Conservation (phyloP, 2,888 invertebrate genomes). For the Coecobrya sp. region DNA sequence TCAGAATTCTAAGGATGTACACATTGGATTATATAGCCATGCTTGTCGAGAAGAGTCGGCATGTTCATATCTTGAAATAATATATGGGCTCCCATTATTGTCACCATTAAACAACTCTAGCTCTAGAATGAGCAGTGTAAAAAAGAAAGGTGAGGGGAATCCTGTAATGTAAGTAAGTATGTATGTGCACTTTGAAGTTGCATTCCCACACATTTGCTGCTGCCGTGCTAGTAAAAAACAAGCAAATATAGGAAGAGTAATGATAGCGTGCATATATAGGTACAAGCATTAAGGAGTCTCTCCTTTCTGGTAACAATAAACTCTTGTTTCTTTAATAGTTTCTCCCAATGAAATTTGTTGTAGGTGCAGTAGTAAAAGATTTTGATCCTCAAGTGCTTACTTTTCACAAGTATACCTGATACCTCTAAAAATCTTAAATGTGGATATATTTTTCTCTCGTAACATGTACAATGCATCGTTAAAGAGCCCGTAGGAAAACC, state of each 20-base stretch:
- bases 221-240: constrained; percentile 11
- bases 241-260: neutral
- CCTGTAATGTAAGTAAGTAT: neutral
- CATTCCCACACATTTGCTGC: constrained; percentile 48
- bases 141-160: constrained; percentile 71
- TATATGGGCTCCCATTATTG: constrained; percentile 85
- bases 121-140: constrained; percentile 67
- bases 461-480: constrained; percentile 35
- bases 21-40: constrained; percentile 40
- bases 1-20: constrained; percentile 35
- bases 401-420: constrained; percentile 12
- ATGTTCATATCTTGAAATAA: constrained; percentile 79
- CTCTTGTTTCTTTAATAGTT: constrained; percentile 63
- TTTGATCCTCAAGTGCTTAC: constrained; percentile 37
- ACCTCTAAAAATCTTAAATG: neutral
- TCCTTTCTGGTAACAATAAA: constrained; percentile 67
- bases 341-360: constrained; percentile 53
- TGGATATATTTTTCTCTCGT: neutral
- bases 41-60: constrained; percentile 48
- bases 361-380: constrained; percentile 12
- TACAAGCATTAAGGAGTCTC: neutral
- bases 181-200: constrained; percentile 44
- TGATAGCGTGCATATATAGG: neutral
- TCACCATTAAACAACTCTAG: constrained; percentile 84
- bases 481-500: constrained; percentile 8